Percentiles rank a stretch among this genome's conserved stretches.
These are phyloP conservation scores for Drosophila testacea DNA, from an alignment of 2,888 invertebrate species.

Conservation along the genomic window DNA sequence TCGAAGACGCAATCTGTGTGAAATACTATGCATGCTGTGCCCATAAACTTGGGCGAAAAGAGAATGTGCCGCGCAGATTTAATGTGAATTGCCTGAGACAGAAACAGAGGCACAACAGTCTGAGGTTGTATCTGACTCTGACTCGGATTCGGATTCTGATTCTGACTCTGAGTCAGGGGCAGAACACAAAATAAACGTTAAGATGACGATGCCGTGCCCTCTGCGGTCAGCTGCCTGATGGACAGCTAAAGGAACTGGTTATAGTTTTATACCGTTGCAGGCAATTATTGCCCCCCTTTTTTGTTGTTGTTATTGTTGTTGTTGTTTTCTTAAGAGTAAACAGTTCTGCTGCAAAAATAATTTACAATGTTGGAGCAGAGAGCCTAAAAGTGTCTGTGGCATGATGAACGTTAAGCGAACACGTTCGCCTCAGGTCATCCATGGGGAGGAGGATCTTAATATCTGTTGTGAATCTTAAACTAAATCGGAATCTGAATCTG, in stretches of 20 bases:
- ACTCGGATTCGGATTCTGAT: not conserved
- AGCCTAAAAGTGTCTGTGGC: conserved; percentile 55
- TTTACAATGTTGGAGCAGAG: conserved; percentile 51
- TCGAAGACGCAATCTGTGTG: conserved; percentile 72
- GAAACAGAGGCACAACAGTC: not conserved
- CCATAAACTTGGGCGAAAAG: conserved; percentile 70
- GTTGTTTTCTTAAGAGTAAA: conserved; percentile 28
- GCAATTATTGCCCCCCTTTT: conserved; percentile 69
- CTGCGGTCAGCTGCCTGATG: conserved; percentile 79
- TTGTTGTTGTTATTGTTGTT: not conserved
- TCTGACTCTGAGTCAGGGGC: not conserved
- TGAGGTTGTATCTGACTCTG: not conserved
- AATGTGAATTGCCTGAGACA: conserved; percentile 61
- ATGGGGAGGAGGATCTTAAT: conserved; percentile 1
- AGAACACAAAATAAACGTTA: conserved; percentile 24
- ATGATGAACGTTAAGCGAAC: conserved; percentile 67
- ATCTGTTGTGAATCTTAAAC: conserved; percentile 17
- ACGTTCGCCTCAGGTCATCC: conserved; percentile 55
- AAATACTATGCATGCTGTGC: conserved; percentile 70
- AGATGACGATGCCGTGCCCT: conserved; percentile 66
- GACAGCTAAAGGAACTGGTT: conserved; percentile 74
- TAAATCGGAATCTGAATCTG: conserved; percentile 19
- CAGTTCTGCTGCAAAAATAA: conserved; percentile 58
- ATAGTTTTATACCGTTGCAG: conserved; percentile 67
- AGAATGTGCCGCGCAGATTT: conserved; percentile 75